A percentile compares a stretch with the other conserved stretches of the same genome.
These are phyloP conservation scores for Azorinus chamasolen DNA, from an alignment of 2,888 invertebrate species.

Conservation along the genomic window DNA sequence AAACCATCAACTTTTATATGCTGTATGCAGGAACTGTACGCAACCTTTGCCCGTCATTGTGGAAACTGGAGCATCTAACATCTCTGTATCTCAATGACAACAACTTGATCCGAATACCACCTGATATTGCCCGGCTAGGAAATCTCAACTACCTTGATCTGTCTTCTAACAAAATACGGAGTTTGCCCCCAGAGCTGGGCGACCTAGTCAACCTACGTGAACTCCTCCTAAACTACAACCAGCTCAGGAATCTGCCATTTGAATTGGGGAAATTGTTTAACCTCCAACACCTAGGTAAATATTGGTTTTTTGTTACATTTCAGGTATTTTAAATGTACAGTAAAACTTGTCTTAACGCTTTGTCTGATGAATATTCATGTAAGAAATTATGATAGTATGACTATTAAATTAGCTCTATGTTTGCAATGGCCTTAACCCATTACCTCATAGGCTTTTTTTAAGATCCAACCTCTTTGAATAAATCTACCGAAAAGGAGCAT, in stretches of 20 bases:
- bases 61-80: slow-evolving; percentile 96
- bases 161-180: slow-evolving; percentile 97
- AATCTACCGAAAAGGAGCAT: too few species aligned
- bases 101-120: slow-evolving; percentile 95
- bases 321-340: too few species aligned
- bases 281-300: slow-evolving; percentile 94
- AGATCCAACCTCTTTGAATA: too few species aligned
- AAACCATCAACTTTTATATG: too few species aligned
- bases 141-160: slow-evolving; percentile 96
- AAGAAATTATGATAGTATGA: too few species aligned
- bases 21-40: slow-evolving; percentile 97
- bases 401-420: too few species aligned
- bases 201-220: slow-evolving; percentile 98
- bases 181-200: slow-evolving; percentile 97
- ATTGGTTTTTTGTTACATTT: background rate
- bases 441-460: too few species aligned
- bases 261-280: slow-evolving; percentile 99
- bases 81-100: slow-evolving; percentile 98
- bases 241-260: slow-evolving; percentile 96
- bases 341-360: too few species aligned
- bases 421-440: too few species aligned
- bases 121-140: slow-evolving; percentile 94
- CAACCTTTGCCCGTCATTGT: slow-evolving; percentile 96
- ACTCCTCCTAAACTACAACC: slow-evolving; percentile 97
- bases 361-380: too few species aligned